Base-by-base conservation (phyloP, 2,797 vertebrate species). In the Octomys mimax region DNA sequence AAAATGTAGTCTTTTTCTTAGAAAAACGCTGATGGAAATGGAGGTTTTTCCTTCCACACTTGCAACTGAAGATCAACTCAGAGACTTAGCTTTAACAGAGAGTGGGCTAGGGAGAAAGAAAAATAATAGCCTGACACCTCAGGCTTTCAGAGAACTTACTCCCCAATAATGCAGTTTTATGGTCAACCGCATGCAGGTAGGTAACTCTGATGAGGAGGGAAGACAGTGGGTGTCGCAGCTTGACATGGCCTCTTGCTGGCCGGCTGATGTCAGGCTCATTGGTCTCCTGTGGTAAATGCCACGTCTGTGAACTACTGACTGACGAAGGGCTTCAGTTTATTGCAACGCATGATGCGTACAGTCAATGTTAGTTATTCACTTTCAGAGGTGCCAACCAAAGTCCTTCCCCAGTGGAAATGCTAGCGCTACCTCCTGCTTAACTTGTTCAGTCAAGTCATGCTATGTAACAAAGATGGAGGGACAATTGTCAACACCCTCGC, bases 11-110 rank as follows among this genome's bases (percentile, higher is more conserved):
- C 80, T 92, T 85, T 62, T 89, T 83, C 89, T 86, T 95, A 77
- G 87, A 46, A 90, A 96, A 97, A 71, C 83, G 84, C 78, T 97
- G 94, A 81, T 85, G 93, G 70, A 92, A 94, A 95, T 85, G 95
- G 75, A 96, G 68, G 7, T 85, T 93, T 96, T 64, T 26, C n/a
- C 88, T 80, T 57, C 64, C 54, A 33, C 62, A 26, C 59, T 96
- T 96, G 80, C 73, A 89, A 73, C 2, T n/a, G 62, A 91, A 82
- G 57, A 91, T 92, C 81, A 77, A 33, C 42, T 90, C 42, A 94
- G 75, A 95, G 71, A 80, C 36, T 84, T 66, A 33, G 64, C 61
- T 89, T 95, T 95, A 57, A 33, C 42, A 90, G 80, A 89, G 42
- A 70, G 36, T n/a, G 12, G 49, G 9, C 21, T 64, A 73, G 28